These are phyloP conservation scores for Hylia prasina DNA, from an alignment of 2,113 vertebrate species.

Conservation along the genomic window DNA sequence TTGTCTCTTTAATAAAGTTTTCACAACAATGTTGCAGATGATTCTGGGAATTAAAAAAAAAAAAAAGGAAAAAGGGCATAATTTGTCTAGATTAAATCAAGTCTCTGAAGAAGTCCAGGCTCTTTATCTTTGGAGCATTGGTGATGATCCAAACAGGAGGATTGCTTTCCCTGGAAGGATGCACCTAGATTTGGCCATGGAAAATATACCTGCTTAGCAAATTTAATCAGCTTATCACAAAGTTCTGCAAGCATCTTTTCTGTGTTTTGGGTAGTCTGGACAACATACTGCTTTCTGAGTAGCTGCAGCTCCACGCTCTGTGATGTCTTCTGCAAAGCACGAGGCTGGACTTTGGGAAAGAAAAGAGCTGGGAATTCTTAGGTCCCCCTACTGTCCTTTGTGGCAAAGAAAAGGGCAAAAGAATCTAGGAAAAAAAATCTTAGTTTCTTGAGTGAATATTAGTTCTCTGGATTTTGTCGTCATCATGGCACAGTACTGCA, in stretches of 20 bases:
- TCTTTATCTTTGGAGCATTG: background rate
- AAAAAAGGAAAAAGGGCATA: background rate
- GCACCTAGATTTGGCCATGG: conserved; percentile 21
- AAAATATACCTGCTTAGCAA: conserved; percentile 40
- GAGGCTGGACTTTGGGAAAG: background rate
- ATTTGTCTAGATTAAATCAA: conserved; percentile 34
- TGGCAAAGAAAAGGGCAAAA: background rate
- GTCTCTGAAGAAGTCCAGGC: conserved; percentile 43
- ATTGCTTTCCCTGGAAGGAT: conserved; percentile 21
- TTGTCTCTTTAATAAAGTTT: background rate
- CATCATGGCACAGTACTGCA: fast-evolving
- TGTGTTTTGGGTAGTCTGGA: conserved; percentile 32
- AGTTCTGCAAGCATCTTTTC: background rate
- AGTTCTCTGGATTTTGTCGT: background rate
- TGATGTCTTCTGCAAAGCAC: background rate
- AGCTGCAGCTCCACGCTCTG: background rate
- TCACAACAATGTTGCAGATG: background rate
- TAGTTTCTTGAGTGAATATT: background rate
- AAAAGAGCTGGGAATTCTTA: background rate
- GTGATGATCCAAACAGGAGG: conserved; percentile 19
- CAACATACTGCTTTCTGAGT: background rate
- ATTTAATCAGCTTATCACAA: conserved; percentile 26
- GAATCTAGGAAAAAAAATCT: background rate
- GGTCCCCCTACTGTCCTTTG: background rate
- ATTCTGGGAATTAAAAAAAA: background rate